Evolutionary conservation across 2,113 vertebrate species (phyloP).

Genomic region (Hiodon alosoides): DNA sequence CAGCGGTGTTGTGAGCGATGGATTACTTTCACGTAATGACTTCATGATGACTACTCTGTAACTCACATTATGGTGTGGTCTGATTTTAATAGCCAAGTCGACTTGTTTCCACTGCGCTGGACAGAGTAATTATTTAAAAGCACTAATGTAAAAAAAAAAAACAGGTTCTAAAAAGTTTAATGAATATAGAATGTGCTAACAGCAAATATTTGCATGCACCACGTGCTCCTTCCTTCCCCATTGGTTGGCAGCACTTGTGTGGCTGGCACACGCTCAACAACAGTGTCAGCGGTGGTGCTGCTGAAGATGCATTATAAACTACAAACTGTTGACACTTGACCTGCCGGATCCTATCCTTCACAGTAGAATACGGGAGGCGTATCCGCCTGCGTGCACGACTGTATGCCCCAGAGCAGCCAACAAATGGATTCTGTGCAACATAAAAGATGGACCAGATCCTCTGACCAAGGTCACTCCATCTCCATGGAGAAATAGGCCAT

Average conservation of each 20-base stretch:
- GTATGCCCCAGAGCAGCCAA: slow-evolving; percentile 33
- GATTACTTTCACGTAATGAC: no score
- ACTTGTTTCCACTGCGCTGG: no score
- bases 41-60: no score
- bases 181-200: neutral
- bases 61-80: no score
- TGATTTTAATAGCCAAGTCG: no score
- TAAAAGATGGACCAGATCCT: slow-evolving; percentile 55
- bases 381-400: slow-evolving; percentile 25
- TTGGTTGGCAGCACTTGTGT: neutral
- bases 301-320: slow-evolving; percentile 19
- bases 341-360: slow-evolving; percentile 24
- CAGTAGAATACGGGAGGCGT: slow-evolving; percentile 15
- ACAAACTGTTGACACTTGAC: slow-evolving; percentile 12
- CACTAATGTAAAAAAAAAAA: no score
- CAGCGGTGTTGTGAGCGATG: no score
- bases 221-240: no score
- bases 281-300: neutral
- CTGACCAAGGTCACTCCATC: slow-evolving; percentile 54
- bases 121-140: no score
- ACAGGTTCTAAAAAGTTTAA: neutral
- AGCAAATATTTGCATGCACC: neutral
- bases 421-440: slow-evolving; percentile 43
- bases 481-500: slow-evolving; percentile 35
- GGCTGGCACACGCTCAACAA: slow-evolving; percentile 21